These are phyloP conservation scores for Acromyrmex charruanus DNA, from an alignment of 1,140 invertebrate species.

Conservation along the genomic window DNA sequence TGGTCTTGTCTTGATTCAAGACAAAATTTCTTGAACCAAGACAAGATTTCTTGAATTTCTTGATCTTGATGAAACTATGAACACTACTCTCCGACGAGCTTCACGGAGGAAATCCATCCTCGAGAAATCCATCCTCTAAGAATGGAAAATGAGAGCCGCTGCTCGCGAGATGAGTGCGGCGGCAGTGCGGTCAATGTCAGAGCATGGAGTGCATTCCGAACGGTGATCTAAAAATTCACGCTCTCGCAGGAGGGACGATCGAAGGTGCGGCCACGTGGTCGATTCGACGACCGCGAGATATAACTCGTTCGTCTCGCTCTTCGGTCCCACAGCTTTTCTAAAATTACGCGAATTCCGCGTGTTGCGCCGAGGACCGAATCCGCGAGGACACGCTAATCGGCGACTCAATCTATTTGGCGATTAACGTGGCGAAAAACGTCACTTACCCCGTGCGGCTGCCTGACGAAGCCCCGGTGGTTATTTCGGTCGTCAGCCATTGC, in stretches of 20 bases:
- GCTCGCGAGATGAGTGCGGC: slow-evolving; percentile 17
- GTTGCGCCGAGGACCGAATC: not conserved
- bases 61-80: too few species aligned
- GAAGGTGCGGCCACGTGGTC: slow-evolving; percentile 24
- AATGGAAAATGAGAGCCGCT: slow-evolving; percentile 20
- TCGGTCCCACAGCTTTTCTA: not conserved
- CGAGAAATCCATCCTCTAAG: not conserved
- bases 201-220: slow-evolving; percentile 20
- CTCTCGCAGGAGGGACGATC: slow-evolving; percentile 14
- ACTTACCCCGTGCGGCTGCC: slow-evolving; percentile 71
- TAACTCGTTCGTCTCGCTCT: not conserved
- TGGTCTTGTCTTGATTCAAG: too few species aligned
- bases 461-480: slow-evolving; percentile 71
- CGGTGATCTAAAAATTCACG: slow-evolving; percentile 42
- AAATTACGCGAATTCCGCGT: slow-evolving; percentile 17
- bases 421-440: slow-evolving; percentile 60
- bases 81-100: not conserved
- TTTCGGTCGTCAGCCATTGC: slow-evolving; percentile 75
- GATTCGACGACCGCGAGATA: slow-evolving; percentile 7
- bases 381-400: slow-evolving; percentile 28
- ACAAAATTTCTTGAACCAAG: too few species aligned
- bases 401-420: slow-evolving; percentile 58
- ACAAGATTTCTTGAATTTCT: too few species aligned
- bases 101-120: not conserved
- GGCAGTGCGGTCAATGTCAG: slow-evolving; percentile 24